Base-by-base conservation (phyloP, 1,140 invertebrate genomes). In the Saccostrea glomerata region DNA sequence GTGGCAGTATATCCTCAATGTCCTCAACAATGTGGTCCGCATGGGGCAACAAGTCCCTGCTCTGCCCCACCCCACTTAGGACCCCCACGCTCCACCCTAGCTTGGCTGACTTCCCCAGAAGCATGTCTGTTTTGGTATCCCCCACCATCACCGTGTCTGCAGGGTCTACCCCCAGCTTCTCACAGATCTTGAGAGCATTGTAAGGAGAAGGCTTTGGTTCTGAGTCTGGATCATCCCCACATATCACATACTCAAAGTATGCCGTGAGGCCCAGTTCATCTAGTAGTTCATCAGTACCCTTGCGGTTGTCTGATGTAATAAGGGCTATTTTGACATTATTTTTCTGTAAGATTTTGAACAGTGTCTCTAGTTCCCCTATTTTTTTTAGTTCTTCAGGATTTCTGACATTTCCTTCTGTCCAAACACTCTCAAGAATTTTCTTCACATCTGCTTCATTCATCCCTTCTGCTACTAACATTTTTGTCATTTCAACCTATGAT, bases 81-180 rank as follows among this genome's bases (percentile, higher is more conserved):
- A 96, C 95, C 9, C 95, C 95, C 20, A 96, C 93, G 84, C 93
- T 94, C 86, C 91, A 93, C 25, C 95, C 95, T 11, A 96, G 93
- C 58, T 95, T 94, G 20, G 95, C 95, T 9, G 93, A 91, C 56
- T 93, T 91, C 13, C 94, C 95, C 94, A 96, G 95, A 63, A 93
- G 93, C 86, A 96, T 93, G 90, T 96, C 95, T 12, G 95, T 95
- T 47, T 94, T 92, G 9, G 95, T 96, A 89, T 96, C 95, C 0
- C 95, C 95, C 20, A 96, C 95, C 94, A 96, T 95, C 11, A 94
- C 94, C 9, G 95, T 92, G 13, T 95, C 87, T 17, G 89, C 30
- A 0, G 95, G 95, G 86, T 94, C 91, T 0, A 96, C 93, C 15
- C 93, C 93, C 5, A 96, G 90, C n/a, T 93, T 89, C 12, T 92